Conservation (phyloP, 2,888 invertebrate genomes). For the Lasioglossum zephyrum region DNA sequence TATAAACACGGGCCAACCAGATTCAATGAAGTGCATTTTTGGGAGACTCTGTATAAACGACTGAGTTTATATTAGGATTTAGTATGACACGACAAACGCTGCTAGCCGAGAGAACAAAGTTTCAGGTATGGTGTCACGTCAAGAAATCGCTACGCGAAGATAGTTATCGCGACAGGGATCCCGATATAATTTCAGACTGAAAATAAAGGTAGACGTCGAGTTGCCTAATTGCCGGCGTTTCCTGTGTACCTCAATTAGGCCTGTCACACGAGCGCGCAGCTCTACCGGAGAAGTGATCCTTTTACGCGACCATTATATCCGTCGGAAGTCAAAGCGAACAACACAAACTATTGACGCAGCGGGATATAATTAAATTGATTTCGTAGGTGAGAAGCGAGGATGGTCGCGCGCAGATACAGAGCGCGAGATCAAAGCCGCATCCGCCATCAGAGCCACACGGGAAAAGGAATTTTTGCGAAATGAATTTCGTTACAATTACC, state of each 20-base stretch:
- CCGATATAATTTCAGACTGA: slow-evolving; percentile 10
- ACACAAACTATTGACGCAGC: slow-evolving; percentile 41
- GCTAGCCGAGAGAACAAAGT: background rate
- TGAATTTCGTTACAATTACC: slow-evolving; percentile 37
- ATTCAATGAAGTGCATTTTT: too few relatives aligned
- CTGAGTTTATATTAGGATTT: background rate
- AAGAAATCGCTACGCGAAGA: background rate
- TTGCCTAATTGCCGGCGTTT: slow-evolving; percentile 7
- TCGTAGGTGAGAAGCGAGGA: slow-evolving; percentile 31
- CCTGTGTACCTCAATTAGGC: slow-evolving; percentile 35
- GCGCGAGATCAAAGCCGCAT: slow-evolving; percentile 48
- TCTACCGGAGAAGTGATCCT: slow-evolving; percentile 36
- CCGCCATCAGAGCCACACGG: background rate
- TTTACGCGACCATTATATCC: slow-evolving; percentile 35
- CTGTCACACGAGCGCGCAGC: slow-evolving; percentile 22
- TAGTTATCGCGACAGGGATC: slow-evolving; percentile 9
- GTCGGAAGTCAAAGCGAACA: slow-evolving; percentile 37
- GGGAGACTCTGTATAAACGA: background rate
- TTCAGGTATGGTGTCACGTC: background rate
- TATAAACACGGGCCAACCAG: too few relatives aligned
- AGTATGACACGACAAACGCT: background rate
- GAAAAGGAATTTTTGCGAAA: slow-evolving; percentile 29
- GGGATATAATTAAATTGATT: slow-evolving; percentile 51
- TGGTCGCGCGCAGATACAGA: slow-evolving; percentile 10
- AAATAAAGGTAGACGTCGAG: slow-evolving; percentile 2